Evolutionary conservation across 1,140 invertebrate species (phyloP), one percentile per base, ranked within the genome.

Genomic region (Drosophila asahinai): DNA sequence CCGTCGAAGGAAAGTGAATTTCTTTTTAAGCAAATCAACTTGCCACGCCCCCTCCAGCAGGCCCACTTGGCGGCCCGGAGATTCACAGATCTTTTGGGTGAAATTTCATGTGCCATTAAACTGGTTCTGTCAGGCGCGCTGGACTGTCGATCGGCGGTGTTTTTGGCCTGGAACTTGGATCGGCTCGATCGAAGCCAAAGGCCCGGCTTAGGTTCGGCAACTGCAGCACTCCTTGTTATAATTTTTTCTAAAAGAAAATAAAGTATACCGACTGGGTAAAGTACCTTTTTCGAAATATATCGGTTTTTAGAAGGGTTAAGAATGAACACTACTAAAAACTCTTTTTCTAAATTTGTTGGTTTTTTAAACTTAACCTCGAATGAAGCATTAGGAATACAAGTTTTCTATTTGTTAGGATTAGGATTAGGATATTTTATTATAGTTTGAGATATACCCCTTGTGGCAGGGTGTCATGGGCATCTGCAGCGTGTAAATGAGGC

Each of bases 91-190:
- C 74, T 79, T 89, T 89, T 76, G 84, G 84, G 84, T 81, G 84
- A 89, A 89, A 89, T 90, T 89, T 89, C 81, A 84, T 90, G 84
- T 83, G 81, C 86, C 84, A 89, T 90, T 89, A 89, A 89, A 89
- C 84, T 89, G 84, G 84, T 89, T 89, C 84, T 89, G 81, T 81
- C 83, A 80, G 63, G 38, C 49, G 33, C 49, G 27, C 45, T 68
- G 57, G 57, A 25, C 65, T 62, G 75, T 67, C 75, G 75, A 77
- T 77, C 55, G 73, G 45, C 33, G 55, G 33, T 36, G 33, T 8
- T 17, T n/a, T 27, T 63, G n/a, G 64, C 17, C 33, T 52, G 12
- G 63, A 15, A 33, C 42, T 58, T 17, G 36, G 19, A 19, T 43
- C 33, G 48, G 38, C 5, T 30, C 9, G 33, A 52, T 52, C 54